Evolutionary conservation across 2,113 vertebrate species (phyloP).

Genomic region (Gymnarchus niloticus): DNA sequence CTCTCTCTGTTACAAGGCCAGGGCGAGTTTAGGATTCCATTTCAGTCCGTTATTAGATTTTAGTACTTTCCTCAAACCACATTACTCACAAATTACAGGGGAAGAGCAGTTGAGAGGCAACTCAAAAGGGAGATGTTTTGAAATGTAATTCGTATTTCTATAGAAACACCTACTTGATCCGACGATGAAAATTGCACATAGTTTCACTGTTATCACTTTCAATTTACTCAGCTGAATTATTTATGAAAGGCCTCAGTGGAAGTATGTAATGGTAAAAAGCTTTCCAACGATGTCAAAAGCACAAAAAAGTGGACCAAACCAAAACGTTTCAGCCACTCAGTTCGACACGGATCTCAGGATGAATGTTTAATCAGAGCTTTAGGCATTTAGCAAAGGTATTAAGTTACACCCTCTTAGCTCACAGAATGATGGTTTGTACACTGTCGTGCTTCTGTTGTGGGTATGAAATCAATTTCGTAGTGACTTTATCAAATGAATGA

Average conservation of each 20-base stretch:
- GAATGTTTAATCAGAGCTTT: slow-evolving; percentile 46
- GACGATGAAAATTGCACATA: slow-evolving; percentile 62
- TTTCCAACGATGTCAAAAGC: slow-evolving; percentile 63
- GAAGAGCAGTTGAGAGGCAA: slow-evolving; percentile 43
- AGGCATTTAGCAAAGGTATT: background rate
- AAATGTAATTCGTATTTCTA: slow-evolving; percentile 68
- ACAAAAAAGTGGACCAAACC: slow-evolving; percentile 50
- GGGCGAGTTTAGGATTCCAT: slow-evolving; percentile 24
- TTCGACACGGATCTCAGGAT: slow-evolving; percentile 30
- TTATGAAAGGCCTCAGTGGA: slow-evolving; percentile 70
- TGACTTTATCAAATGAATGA: background rate
- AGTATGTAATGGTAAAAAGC: slow-evolving; percentile 60
- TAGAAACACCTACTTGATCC: slow-evolving; percentile 69
- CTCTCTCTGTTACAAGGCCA: slow-evolving; percentile 16
- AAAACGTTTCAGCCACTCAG: slow-evolving; percentile 56
- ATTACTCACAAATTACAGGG: slow-evolving; percentile 29
- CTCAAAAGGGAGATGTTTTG: slow-evolving; percentile 52
- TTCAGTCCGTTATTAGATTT: slow-evolving; percentile 29
- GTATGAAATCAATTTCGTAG: slow-evolving; percentile 7
- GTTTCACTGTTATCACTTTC: slow-evolving; percentile 72
- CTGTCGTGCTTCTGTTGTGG: background rate
- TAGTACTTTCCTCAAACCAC: slow-evolving; percentile 27
- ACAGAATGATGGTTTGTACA: background rate
- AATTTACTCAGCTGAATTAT: slow-evolving; percentile 69
- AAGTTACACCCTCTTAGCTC: background rate